Percentiles rank a stretch among this genome's conserved stretches.
These are phyloP conservation scores for Pomacea canaliculata DNA, from an alignment of 2,888 invertebrate species.

Conservation along the genomic window DNA sequence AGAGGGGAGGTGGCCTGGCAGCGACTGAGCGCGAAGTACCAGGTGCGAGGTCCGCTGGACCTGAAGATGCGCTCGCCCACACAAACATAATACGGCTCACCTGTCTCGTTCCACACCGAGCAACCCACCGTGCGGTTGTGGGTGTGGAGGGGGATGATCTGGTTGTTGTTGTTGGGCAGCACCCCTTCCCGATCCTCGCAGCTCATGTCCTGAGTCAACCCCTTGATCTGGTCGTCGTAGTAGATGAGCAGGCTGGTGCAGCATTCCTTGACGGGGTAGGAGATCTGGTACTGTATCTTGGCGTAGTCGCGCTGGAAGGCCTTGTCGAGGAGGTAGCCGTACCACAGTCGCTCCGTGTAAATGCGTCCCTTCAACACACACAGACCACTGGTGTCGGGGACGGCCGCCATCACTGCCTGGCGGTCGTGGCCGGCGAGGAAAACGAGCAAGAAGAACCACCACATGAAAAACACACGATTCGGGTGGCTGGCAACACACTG, in stretches of 20 bases:
- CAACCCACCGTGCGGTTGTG: slow-evolving; percentile 54
- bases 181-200: slow-evolving; percentile 52
- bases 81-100: slow-evolving; percentile 54
- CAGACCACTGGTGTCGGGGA: slow-evolving; percentile 8
- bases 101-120: slow-evolving; percentile 48
- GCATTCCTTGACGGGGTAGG: slow-evolving; percentile 58
- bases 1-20: slow-evolving; percentile 46
- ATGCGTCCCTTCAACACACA: slow-evolving; percentile 52
- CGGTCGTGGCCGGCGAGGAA: neutral
- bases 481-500: neutral
- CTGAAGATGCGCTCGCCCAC: slow-evolving; percentile 57
- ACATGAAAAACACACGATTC: neutral
- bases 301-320: slow-evolving; percentile 56
- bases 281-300: slow-evolving; percentile 58
- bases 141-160: slow-evolving; percentile 54
- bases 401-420: neutral
- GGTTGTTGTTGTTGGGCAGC: slow-evolving; percentile 54
- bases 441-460: neutral
- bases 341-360: slow-evolving; percentile 52
- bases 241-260: slow-evolving; percentile 59
- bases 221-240: slow-evolving; percentile 59
- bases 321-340: slow-evolving; percentile 59
- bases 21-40: slow-evolving; percentile 59
- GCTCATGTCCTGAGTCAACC: slow-evolving; percentile 50
- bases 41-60: slow-evolving; percentile 55